phyloP scores from a whole-genome alignment of 2,797 vertebrate species.

The Coendou prehensilis region DNA sequence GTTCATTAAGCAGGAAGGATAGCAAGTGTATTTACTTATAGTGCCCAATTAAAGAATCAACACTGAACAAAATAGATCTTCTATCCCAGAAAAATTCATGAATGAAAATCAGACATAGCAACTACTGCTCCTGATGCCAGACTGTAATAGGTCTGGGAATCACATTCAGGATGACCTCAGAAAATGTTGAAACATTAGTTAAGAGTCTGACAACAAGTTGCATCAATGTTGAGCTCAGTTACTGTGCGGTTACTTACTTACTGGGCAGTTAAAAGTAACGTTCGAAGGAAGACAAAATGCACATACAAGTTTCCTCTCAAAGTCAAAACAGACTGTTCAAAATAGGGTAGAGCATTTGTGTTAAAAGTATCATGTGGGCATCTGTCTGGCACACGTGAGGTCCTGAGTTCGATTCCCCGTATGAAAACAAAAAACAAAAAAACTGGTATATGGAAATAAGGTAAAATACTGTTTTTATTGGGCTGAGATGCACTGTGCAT shows the following conservation, averaged over 20 bases:
- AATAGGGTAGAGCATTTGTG: background rate
- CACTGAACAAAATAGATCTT: background rate
- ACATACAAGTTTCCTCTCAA: conserved; percentile 18
- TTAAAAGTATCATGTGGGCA: background rate
- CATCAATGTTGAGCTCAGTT: background rate
- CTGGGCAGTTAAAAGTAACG: background rate
- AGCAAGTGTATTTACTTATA: background rate
- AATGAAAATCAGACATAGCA: conserved; percentile 22
- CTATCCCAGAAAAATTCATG: conserved; percentile 18
- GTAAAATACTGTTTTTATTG: background rate
- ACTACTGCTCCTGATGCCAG: background rate
- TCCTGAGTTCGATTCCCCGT: no score
- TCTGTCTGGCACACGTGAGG: no score
- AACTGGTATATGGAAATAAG: conserved; percentile 41
- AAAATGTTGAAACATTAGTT: background rate
- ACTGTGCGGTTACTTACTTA: background rate
- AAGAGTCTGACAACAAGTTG: conserved; percentile 18
- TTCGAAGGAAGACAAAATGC: conserved; percentile 46
- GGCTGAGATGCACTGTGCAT: background rate
- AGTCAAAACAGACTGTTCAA: conserved; percentile 21
- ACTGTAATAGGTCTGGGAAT: background rate
- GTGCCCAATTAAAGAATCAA: background rate
- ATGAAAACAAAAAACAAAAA: no score
- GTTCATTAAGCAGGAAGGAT: background rate
- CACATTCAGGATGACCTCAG: background rate